A percentile compares a stretch with the other conserved stretches of the same genome.
Conservation (phyloP, 2,888 invertebrate species). For the Drosophila robusta region DNA sequence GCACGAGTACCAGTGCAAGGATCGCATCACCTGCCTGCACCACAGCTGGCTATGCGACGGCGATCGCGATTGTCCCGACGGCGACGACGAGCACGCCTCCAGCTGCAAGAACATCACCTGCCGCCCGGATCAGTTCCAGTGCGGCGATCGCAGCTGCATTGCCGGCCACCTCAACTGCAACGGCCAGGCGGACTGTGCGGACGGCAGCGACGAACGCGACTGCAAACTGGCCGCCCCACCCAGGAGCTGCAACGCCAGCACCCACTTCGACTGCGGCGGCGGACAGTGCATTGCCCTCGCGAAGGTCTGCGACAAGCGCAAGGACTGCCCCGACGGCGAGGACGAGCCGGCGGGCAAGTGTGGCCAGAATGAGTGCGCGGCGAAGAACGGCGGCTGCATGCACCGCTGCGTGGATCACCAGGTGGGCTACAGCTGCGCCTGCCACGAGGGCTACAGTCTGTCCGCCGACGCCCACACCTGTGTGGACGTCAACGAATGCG, state of each 20-base stretch:
- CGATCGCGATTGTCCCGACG: slow-evolving; percentile 92
- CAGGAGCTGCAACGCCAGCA: slow-evolving; percentile 90
- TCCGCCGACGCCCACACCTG: slow-evolving; percentile 90
- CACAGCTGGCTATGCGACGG: slow-evolving; percentile 94
- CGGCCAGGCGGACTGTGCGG: slow-evolving; percentile 92
- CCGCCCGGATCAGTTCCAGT: slow-evolving; percentile 94
- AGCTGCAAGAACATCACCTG: slow-evolving; percentile 91
- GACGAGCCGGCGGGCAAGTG: slow-evolving; percentile 94
- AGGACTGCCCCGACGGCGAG: slow-evolving; percentile 95
- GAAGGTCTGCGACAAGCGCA: slow-evolving; percentile 93
- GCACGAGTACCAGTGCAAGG: slow-evolving; percentile 92
- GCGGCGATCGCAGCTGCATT: slow-evolving; percentile 94
- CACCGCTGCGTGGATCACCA: slow-evolving; percentile 94
- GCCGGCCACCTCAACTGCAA: slow-evolving; percentile 93
- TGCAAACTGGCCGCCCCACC: slow-evolving; percentile 85
- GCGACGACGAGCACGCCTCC: slow-evolving; percentile 90
- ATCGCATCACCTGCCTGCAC: slow-evolving; percentile 92
- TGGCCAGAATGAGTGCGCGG: slow-evolving; percentile 91
- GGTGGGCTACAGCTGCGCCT: slow-evolving; percentile 92
- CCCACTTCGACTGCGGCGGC: slow-evolving; percentile 93
- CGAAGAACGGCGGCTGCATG: slow-evolving; percentile 94
- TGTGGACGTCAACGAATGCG: slow-evolving; percentile 97
- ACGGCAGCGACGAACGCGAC: slow-evolving; percentile 94
- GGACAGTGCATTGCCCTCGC: slow-evolving; percentile 92
- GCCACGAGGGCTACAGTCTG: slow-evolving; percentile 92